These are phyloP conservation scores for Onychostoma macrolepis DNA, from an alignment of 2,113 vertebrate genomes.

Conservation along the genomic window DNA sequence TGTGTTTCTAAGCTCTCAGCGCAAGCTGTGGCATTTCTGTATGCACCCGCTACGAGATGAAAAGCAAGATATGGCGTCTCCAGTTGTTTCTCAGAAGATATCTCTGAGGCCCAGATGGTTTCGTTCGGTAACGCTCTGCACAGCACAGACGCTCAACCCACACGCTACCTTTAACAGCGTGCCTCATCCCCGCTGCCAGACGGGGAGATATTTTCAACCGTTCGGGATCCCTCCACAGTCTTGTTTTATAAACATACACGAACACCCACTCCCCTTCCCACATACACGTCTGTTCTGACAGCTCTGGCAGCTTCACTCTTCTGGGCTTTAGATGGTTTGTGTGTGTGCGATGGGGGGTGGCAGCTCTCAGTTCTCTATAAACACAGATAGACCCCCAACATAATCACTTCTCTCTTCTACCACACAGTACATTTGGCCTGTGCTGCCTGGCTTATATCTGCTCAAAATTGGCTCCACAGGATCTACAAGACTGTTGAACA, in stretches of 20 bases:
- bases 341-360: neutral
- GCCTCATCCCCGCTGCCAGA: slow-evolving; percentile 39
- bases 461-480: neutral
- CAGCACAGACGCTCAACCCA: slow-evolving; percentile 28
- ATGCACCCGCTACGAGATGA: slow-evolving; percentile 33
- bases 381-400: slow-evolving; percentile 29
- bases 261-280: slow-evolving; percentile 39
- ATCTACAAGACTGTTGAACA: neutral
- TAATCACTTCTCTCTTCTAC: slow-evolving; percentile 23
- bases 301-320: slow-evolving; percentile 46
- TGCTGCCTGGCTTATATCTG: slow-evolving; percentile 5
- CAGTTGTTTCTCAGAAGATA: slow-evolving; percentile 39
- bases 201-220: slow-evolving; percentile 35
- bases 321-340: slow-evolving; percentile 31
- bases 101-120: slow-evolving; percentile 43
- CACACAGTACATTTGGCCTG: slow-evolving; percentile 12
- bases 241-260: slow-evolving; percentile 42
- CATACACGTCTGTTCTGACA: slow-evolving; percentile 36
- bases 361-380: slow-evolving; percentile 19
- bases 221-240: slow-evolving; percentile 50
- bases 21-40: slow-evolving; percentile 17
- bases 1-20: neutral
- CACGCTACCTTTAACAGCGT: slow-evolving; percentile 31
- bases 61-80: slow-evolving; percentile 32
- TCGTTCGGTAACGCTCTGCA: slow-evolving; percentile 29